Evolutionary conservation across 2,113 vertebrate species (phyloP).

Genomic region (Oxyruncus cristatus): DNA sequence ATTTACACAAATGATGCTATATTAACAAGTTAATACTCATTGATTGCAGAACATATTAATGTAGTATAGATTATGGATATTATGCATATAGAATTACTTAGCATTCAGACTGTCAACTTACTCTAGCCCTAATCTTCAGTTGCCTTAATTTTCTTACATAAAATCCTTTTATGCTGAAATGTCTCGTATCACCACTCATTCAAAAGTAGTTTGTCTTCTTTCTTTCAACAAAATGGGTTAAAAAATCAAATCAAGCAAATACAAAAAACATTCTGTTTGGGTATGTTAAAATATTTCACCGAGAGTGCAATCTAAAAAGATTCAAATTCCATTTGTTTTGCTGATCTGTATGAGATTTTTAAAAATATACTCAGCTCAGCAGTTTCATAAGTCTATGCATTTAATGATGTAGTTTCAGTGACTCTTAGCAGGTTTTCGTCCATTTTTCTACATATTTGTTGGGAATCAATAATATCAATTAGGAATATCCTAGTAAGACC

Average conservation of each 20-base stretch:
- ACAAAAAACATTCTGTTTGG: background rate
- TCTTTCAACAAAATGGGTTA: background rate
- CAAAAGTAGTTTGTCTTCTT: background rate
- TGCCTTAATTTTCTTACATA: background rate
- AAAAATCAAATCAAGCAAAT: background rate
- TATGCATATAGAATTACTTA: background rate
- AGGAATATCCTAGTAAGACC: background rate
- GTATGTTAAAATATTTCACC: background rate
- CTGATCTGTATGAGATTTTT: background rate
- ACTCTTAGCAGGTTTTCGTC: background rate
- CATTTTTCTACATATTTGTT: background rate
- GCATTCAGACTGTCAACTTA: background rate
- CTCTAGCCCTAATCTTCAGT: background rate
- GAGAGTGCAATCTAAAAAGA: background rate
- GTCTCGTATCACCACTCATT: background rate
- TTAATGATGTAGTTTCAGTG: background rate
- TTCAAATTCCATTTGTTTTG: background rate
- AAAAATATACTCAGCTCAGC: background rate
- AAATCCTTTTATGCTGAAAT: background rate
- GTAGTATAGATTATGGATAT: background rate
- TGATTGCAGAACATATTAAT: background rate
- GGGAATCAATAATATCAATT: background rate
- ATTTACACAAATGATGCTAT: background rate
- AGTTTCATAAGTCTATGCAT: background rate
- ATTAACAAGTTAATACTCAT: background rate